Evolutionary conservation across 2,113 vertebrate species (phyloP).

Genomic region (Dromaius novaehollandiae): DNA sequence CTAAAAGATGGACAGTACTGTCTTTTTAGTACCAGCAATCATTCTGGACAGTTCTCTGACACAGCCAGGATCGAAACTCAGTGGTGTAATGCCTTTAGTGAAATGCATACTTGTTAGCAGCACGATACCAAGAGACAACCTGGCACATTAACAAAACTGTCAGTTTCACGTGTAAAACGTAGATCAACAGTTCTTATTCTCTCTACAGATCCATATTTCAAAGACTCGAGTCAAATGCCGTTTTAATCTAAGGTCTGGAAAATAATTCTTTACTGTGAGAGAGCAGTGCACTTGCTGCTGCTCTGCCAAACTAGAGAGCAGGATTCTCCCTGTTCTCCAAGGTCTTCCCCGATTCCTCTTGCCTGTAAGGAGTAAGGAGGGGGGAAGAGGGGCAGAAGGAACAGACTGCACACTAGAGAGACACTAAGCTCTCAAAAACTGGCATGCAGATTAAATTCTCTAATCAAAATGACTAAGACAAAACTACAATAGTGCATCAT

Average conservation of each 20-base stretch:
- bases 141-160: rapidly evolving
- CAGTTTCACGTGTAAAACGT: not conserved
- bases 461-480: not conserved
- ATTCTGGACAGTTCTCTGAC: too few relatives aligned
- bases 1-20: not conserved
- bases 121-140: too few relatives aligned
- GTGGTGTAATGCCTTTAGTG: not conserved
- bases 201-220: not conserved
- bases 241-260: not conserved
- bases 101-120: not conserved
- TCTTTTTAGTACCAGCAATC: not conserved
- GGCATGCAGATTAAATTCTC: not conserved
- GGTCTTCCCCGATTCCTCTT: not conserved
- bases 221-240: not conserved
- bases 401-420: rapidly evolving
- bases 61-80: too few relatives aligned
- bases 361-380: not conserved
- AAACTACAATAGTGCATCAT: rapidly evolving
- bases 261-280: not conserved
- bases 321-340: not conserved
- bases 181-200: not conserved
- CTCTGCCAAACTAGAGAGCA: not conserved
- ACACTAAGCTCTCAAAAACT: not conserved
- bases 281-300: not conserved
- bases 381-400: not conserved